Conservation (phyloP, 2,113 vertebrate species). For the Pteronura brasiliensis region DNA sequence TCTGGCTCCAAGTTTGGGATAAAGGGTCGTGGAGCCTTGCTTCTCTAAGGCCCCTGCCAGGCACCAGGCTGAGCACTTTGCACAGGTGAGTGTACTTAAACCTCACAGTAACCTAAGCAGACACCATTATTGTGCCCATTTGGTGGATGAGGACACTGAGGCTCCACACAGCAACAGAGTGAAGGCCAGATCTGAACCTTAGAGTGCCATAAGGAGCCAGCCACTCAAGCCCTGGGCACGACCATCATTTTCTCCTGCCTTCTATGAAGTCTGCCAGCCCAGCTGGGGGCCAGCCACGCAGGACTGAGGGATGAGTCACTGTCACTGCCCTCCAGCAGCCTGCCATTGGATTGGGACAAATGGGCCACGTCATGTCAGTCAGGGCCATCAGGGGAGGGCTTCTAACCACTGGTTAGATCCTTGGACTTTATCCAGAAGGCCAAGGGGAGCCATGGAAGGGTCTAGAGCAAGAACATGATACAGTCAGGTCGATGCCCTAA, state of each 20-base stretch:
- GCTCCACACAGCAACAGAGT: background rate
- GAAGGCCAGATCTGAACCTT: background rate
- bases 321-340: background rate
- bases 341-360: background rate
- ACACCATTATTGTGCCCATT: background rate
- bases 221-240: accelerated
- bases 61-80: background rate
- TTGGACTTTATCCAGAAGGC: background rate
- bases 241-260: background rate
- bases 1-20: background rate
- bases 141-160: background rate
- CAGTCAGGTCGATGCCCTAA: background rate
- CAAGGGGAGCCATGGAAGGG: background rate
- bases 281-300: too few relatives aligned
- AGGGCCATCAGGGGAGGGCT: background rate
- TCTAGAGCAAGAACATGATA: background rate
- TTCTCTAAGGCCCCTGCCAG: background rate
- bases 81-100: accelerated
- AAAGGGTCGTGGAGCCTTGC: background rate
- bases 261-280: background rate
- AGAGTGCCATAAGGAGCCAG: background rate
- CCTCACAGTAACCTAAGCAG: background rate
- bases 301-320: background rate
- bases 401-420: background rate
- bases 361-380: background rate